These are phyloP conservation scores for Argyrosomus regius DNA, from an alignment of 2,797 vertebrate species.

Conservation along the genomic window DNA sequence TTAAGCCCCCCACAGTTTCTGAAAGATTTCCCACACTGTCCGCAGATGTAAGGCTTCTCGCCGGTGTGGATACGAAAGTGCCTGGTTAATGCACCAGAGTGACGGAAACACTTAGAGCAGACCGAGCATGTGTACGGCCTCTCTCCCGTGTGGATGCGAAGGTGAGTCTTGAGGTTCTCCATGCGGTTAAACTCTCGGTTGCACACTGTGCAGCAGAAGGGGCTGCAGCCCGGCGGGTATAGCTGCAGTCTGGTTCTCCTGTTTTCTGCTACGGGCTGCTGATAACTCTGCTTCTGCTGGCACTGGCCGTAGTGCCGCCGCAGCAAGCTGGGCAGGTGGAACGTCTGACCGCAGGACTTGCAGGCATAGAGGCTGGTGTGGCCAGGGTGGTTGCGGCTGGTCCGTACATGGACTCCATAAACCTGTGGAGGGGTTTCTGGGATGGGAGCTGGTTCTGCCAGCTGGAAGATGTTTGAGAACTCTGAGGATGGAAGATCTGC, in stretches of 20 bases:
- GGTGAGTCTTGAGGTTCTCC: conserved; percentile 87
- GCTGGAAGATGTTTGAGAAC: conserved; percentile 68
- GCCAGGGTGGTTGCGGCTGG: conserved; percentile 29
- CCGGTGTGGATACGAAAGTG: conserved; percentile 87
- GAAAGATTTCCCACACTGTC: conserved; percentile 85
- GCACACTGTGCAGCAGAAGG: conserved; percentile 82
- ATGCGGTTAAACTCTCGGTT: conserved; percentile 84
- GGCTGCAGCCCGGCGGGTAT: conserved; percentile 82
- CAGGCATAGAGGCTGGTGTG: conserved; percentile 60
- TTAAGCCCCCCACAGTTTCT: conserved; percentile 84
- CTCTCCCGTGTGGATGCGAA: conserved; percentile 85
- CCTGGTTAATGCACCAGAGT: conserved; percentile 84
- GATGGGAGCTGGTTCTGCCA: conserved; percentile 51
- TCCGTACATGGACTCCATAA: conserved; percentile 59
- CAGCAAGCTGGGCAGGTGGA: conserved; percentile 74
- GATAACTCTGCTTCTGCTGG: conserved; percentile 69
- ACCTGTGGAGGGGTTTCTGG: conserved; percentile 50
- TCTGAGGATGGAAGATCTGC: conserved; percentile 51
- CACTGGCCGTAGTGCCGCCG: conserved; percentile 78
- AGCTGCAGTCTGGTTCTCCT: conserved; percentile 71
- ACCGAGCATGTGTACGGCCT: conserved; percentile 82
- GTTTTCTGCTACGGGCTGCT: conserved; percentile 33
- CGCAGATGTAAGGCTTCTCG: conserved; percentile 84
- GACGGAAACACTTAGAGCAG: conserved; percentile 83
- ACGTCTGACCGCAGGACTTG: conserved; percentile 78